Evolutionary conservation across 2,888 invertebrate genomes (phyloP), one percentile per base, ranked within the genome.

Genomic region (Crocallis elinguaria): DNA sequence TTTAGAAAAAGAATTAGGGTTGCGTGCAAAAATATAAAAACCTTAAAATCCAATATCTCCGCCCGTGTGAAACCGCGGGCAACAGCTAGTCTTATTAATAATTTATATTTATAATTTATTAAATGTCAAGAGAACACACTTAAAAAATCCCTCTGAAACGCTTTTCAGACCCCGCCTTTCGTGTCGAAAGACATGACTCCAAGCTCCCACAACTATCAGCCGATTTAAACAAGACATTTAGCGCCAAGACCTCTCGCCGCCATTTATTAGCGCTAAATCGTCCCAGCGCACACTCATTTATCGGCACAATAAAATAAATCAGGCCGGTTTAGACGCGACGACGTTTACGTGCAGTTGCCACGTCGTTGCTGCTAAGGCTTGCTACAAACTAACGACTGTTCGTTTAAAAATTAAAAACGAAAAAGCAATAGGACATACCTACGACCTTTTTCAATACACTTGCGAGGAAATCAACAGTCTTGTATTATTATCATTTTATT

Each of bases 291-390:
- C 75, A 73, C 77, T 77, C 80, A 80, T 81, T 81, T 79, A 81
- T 79, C 76, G 79, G 69, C 48, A 70, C 79, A 70, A 74, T 77
- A 77, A 77, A 75, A 77, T 77, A 77, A 77, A 77, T 77, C 77
- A 73, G 60, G 57, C 65, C 64, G 60, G 77, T 77, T 77, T 76
- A 75, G 75, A 66, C 69, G 62, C 55, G 64, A 57, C 64, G 78
- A 78, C 77, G 62, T 73, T 77, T 71, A 75, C 72, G 70, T 66
- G 69, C 69, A 64, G 74, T 77, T 75, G 75, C 73, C 77, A 77
- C 75, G 72, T 77, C 67, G 72, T 72, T 64, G 56, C 21, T 43
- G 27, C 39, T 69, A 64, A 75, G 62, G 77, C 42, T 42, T 23
- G 23, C 14, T 62, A 21, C 23, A 49, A 17, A 57, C 38, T 41